phyloP scores from a whole-genome alignment of 2,797 vertebrate genomes.

The Brotula barbata region DNA sequence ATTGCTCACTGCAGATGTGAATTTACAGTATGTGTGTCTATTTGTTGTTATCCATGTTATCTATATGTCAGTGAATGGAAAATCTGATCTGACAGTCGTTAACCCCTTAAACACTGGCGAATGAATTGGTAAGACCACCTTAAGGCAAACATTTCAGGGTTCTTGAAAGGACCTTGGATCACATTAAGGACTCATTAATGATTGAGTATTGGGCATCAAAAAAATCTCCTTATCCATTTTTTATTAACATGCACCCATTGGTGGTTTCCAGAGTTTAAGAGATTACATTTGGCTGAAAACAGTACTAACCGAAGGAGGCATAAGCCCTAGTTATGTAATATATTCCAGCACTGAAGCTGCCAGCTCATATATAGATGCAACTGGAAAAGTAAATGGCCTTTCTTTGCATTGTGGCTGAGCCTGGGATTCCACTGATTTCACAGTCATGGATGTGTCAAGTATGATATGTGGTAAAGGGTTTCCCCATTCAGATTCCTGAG shows the following conservation, averaged over 20 bases:
- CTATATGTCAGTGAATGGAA: constrained; percentile 3
- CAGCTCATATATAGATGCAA: constrained; percentile 17
- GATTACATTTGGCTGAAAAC: constrained; percentile 5
- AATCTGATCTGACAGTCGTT: not conserved
- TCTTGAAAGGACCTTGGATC: too few species aligned
- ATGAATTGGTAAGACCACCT: too few species aligned
- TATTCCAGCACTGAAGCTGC: constrained; percentile 24
- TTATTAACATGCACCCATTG: too few species aligned
- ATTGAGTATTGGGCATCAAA: too few species aligned
- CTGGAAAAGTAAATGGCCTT: constrained; percentile 57
- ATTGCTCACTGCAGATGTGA: not conserved
- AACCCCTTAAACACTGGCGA: too few species aligned
- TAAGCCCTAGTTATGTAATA: constrained; percentile 37
- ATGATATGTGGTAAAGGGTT: constrained; percentile 54
- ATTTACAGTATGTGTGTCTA: not conserved
- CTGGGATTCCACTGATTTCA: constrained; percentile 50
- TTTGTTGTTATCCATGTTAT: not conserved
- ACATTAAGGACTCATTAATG: too few species aligned
- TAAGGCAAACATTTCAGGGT: too few species aligned
- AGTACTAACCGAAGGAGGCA: not conserved
- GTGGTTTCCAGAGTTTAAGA: too few species aligned
- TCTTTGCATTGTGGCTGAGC: constrained; percentile 22
- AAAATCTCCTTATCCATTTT: too few species aligned
- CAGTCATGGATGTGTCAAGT: constrained; percentile 34
- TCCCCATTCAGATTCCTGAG: constrained; percentile 32